Percentiles rank a stretch among this genome's conserved stretches.
Evolutionary conservation across 2,113 vertebrate genomes (phyloP).

Genomic region (Megaleporinus macrocephalus): DNA sequence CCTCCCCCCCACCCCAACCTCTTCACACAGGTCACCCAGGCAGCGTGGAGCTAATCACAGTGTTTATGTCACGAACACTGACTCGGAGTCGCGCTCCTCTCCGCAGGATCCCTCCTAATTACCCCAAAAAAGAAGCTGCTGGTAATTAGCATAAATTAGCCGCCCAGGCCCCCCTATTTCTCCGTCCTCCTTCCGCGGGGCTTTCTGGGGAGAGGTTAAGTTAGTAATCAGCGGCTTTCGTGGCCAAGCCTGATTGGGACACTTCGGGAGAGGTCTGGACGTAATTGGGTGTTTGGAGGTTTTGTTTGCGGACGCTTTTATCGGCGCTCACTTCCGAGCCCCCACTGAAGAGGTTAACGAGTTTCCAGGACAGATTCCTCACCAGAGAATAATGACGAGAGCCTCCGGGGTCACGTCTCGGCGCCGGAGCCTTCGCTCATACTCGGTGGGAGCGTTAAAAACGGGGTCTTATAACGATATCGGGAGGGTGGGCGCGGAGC

Average conservation of each 20-base stretch:
- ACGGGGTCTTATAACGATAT: constrained; percentile 6
- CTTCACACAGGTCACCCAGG: constrained; percentile 9
- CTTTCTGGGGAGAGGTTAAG: constrained; percentile 33
- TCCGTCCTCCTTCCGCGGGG: not conserved
- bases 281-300: constrained; percentile 17
- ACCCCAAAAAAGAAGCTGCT: constrained; percentile 26
- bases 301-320: constrained; percentile 31
- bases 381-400: not conserved
- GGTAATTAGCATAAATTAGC: constrained; percentile 40
- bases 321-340: constrained; percentile 10
- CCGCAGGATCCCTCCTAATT: constrained; percentile 14
- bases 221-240: constrained; percentile 46
- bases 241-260: constrained; percentile 4
- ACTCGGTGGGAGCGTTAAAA: constrained; percentile 21
- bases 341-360: constrained; percentile 37
- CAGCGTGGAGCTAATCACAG: constrained; percentile 13
- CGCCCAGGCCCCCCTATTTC: constrained; percentile 2
- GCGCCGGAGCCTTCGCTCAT: constrained; percentile 13
- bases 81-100: not conserved
- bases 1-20: constrained; percentile 14
- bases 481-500: not conserved
- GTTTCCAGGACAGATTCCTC: constrained; percentile 7
- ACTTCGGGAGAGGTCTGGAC: constrained; percentile 14
- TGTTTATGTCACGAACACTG: constrained; percentile 6
- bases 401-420: constrained; percentile 8